These are phyloP conservation scores for Crotalus tigris DNA, from an alignment of 2,113 vertebrate species.

Conservation along the genomic window DNA sequence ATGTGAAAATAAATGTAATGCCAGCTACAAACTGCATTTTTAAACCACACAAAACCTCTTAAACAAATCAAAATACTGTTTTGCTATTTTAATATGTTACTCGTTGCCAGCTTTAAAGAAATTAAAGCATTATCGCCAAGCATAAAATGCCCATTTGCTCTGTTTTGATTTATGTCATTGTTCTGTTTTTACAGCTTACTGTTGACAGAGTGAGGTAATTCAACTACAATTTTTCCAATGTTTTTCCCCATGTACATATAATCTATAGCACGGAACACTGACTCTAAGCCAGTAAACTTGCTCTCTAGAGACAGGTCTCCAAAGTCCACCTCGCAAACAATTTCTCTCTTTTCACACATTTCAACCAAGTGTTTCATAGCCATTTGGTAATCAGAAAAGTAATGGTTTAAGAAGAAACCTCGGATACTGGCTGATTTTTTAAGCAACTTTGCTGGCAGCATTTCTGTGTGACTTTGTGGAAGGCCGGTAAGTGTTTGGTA, in stretches of 20 bases:
- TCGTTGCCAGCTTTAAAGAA: slow-evolving; percentile 52
- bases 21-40: slow-evolving; percentile 35
- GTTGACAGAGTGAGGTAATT: slow-evolving; percentile 77
- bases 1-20: slow-evolving; percentile 39
- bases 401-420: slow-evolving; percentile 90
- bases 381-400: slow-evolving; percentile 74
- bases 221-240: slow-evolving; percentile 89
- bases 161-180: slow-evolving; percentile 71
- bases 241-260: slow-evolving; percentile 91
- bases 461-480: slow-evolving; percentile 69
- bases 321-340: slow-evolving; percentile 84
- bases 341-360: slow-evolving; percentile 76
- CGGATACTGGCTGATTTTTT: slow-evolving; percentile 84
- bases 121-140: slow-evolving; percentile 58
- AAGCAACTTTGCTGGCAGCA: slow-evolving; percentile 81
- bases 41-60: slow-evolving; percentile 9
- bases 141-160: slow-evolving; percentile 61
- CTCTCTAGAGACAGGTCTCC: slow-evolving; percentile 77
- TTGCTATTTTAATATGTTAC: slow-evolving; percentile 62
- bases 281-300: slow-evolving; percentile 85
- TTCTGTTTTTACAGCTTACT: slow-evolving; percentile 87
- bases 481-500: slow-evolving; percentile 83
- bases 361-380: slow-evolving; percentile 79
- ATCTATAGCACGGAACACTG: slow-evolving; percentile 87
- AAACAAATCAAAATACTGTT: slow-evolving; percentile 22